Evolutionary conservation across 2,888 invertebrate genomes (phyloP).

Genomic region (Mythimna lalbum): DNA sequence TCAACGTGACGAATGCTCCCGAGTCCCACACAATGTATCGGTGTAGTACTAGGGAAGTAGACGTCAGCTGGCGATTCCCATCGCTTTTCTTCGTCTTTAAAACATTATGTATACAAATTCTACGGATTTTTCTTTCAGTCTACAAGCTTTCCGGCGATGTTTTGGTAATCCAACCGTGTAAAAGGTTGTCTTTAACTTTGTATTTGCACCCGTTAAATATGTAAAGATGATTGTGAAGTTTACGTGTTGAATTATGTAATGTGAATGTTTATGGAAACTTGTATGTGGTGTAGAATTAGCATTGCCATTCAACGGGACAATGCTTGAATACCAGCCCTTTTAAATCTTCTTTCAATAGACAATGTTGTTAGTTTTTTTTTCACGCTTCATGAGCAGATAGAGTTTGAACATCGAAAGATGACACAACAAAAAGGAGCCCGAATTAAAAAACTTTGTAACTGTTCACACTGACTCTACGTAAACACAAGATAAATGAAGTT

Average conservation of each 20-base stretch:
- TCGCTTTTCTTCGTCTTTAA: slow-evolving; percentile 39
- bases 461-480: too few relatives aligned
- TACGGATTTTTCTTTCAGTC: slow-evolving; percentile 17
- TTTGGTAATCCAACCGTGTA: slow-evolving; percentile 36
- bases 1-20: slow-evolving; percentile 50
- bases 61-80: slow-evolving; percentile 54
- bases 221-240: slow-evolving; percentile 6
- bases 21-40: slow-evolving; percentile 40
- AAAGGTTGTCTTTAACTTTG: slow-evolving; percentile 39
- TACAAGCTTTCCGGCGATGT: slow-evolving; percentile 19
- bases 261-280: too few relatives aligned
- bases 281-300: too few relatives aligned
- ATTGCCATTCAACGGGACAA: background rate
- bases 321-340: background rate
- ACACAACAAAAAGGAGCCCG: too few relatives aligned
- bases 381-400: too few relatives aligned
- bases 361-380: background rate
- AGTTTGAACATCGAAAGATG: too few relatives aligned
- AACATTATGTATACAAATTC: slow-evolving; percentile 55
- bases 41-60: slow-evolving; percentile 20
- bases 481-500: too few relatives aligned
- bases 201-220: slow-evolving; percentile 22
- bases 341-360: background rate
- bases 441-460: too few relatives aligned
- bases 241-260: background rate